Base-by-base conservation (phyloP, 2,888 invertebrate species). In the Schrankia costaestrigalis region DNA sequence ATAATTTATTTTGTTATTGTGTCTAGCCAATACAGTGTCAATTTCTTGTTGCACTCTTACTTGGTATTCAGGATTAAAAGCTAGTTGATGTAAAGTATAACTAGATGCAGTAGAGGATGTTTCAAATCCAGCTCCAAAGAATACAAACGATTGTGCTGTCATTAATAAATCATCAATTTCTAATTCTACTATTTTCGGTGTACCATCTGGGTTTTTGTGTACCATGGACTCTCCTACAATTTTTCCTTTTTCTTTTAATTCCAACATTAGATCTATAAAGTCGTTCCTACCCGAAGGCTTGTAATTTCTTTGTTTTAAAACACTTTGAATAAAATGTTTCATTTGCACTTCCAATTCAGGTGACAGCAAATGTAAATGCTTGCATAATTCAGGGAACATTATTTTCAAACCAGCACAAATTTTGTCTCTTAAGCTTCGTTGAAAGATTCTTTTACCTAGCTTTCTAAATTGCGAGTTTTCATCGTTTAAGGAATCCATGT, bases 111-210 rank as follows among this genome's bases (percentile, higher is more conserved):
- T 81, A 0, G 89, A 89, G 0, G 89, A 89, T 2, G 89, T 89
- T 56, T 89, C 89, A 47, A 86, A 89, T 4, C 89, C 89, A 34
- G 89, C 89, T 10, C 78, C 86, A 26, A 87, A 86, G 46, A 86
- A 86, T 3, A 83, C 75, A 51, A 87, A 85, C 0, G 78, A 76
- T 67, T 85, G 86, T 2, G 86, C 82, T 7, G 72, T 72, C 62
- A 86, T 63, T 29, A 84, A 41, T 26, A 67, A 35, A 27, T 82
- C 78, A 35, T 64, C 73, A 34, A 84, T 41, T 60, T 82, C 78
- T 28, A 80, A 35, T 33, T 76, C 71, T 0, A 81, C 61, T 5
- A 63, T 58, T 59, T 74, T 73, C 1, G 80, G 65, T 10, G 70
- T 47, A 1, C 84, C 84, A 48, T 85, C 71, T 0, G 57, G 18